Conservation (phyloP, 2,888 invertebrate genomes). For the Drepana falcataria region DNA sequence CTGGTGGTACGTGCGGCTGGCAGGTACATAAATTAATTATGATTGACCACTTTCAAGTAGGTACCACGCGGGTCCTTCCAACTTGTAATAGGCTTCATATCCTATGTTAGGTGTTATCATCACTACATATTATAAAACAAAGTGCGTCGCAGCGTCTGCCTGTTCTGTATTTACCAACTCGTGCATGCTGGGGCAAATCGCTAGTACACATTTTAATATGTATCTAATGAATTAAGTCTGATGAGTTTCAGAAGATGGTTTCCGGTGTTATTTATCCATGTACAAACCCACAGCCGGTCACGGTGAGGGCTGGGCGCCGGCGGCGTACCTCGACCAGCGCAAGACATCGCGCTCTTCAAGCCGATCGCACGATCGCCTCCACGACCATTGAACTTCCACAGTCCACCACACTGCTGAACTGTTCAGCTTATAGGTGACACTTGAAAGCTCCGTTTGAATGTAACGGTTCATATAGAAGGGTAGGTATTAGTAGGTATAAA, state of each 20-base stretch:
- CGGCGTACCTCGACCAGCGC: constrained; percentile 92
- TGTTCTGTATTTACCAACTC: no score
- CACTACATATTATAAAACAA: no score
- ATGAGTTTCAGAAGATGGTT: no score
- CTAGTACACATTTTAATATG: no score
- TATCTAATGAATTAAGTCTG: no score
- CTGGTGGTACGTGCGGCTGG: constrained; percentile 96
- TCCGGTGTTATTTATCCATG: not conserved
- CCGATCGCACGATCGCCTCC: constrained; percentile 80
- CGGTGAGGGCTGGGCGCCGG: constrained; percentile 96
- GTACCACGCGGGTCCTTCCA: no score
- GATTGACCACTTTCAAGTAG: no score
- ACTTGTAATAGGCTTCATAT: no score
- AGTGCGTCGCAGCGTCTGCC: no score
- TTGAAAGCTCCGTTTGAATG: not conserved
- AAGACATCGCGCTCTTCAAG: constrained; percentile 87
- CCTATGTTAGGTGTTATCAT: no score
- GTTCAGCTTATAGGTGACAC: not conserved
- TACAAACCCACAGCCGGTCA: constrained; percentile 68
- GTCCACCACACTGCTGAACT: not conserved
- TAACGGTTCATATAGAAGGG: not conserved
- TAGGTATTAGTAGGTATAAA: not conserved
- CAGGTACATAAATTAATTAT: constrained; percentile 74
- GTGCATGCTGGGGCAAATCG: no score
- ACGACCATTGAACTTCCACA: constrained; percentile 57